Percentiles rank a stretch among this genome's conserved stretches.
phyloP scores from a whole-genome alignment of 1,140 invertebrate genomes.

The silkworm (Bombyx mori) region ASM3026992v2 NC_085114.1:9980001-9980500 shows the following conservation, averaged over 20 bases:
- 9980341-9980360: constrained; percentile 46
- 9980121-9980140: constrained; percentile 57
- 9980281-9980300: constrained; percentile 24
- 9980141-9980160: constrained; percentile 54
- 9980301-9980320: constrained; percentile 30
- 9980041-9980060: constrained; percentile 17
- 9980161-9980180: constrained; percentile 56
- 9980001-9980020: constrained; percentile 16
- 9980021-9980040: constrained; percentile 30
- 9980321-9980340: constrained; percentile 67
- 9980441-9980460: no score
- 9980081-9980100: constrained; percentile 46
- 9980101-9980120: constrained; percentile 25
- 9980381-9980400: constrained; percentile 61
- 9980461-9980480: no score
- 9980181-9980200: constrained; percentile 62
- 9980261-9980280: constrained; percentile 17
- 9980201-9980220: constrained; percentile 43
- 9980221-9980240: constrained; percentile 42
- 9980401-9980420: constrained; percentile 54
- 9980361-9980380: constrained; percentile 59
- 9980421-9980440: no score
- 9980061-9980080: constrained; percentile 32
- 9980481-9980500: constrained; percentile 46
- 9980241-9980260: constrained; percentile 25